These are phyloP conservation scores for Synergus laeviventris DNA, from an alignment of 2,888 invertebrate genomes.

Conservation along the genomic window DNA sequence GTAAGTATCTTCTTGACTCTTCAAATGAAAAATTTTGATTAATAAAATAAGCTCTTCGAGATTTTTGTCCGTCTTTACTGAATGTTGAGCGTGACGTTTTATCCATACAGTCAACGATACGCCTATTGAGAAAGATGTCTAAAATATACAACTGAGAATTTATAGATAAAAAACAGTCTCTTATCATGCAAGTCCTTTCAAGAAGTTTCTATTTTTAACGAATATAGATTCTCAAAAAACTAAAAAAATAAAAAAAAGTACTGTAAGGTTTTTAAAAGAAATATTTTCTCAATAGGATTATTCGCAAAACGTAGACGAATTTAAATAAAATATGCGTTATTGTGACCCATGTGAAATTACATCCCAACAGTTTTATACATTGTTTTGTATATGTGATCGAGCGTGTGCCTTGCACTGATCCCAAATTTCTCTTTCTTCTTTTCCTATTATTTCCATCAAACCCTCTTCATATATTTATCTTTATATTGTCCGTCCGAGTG, in stretches of 20 bases:
- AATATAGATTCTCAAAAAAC: not conserved
- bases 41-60: not conserved
- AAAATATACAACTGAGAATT: not conserved
- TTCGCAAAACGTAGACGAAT: conserved; percentile 4
- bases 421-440: conserved; percentile 55
- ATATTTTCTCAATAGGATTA: not conserved
- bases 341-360: conserved; percentile 88
- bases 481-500: conserved; percentile 71
- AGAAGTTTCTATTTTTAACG: not conserved
- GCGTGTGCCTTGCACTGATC: conserved; percentile 72
- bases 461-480: conserved; percentile 55
- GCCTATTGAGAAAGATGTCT: not conserved
- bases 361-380: conserved; percentile 76
- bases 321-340: conserved; percentile 80
- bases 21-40: not conserved
- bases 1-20: conserved; percentile 79
- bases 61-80: conserved; percentile 68
- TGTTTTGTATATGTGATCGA: conserved; percentile 76
- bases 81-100: conserved; percentile 66
- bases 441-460: conserved; percentile 61
- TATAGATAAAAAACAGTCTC: not conserved
- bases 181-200: not conserved
- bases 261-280: not conserved
- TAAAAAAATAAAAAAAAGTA: not conserved
- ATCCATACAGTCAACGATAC: conserved; percentile 5